Base-by-base conservation (phyloP, 1,140 invertebrate species). In the Papilio xuthus region DNA sequence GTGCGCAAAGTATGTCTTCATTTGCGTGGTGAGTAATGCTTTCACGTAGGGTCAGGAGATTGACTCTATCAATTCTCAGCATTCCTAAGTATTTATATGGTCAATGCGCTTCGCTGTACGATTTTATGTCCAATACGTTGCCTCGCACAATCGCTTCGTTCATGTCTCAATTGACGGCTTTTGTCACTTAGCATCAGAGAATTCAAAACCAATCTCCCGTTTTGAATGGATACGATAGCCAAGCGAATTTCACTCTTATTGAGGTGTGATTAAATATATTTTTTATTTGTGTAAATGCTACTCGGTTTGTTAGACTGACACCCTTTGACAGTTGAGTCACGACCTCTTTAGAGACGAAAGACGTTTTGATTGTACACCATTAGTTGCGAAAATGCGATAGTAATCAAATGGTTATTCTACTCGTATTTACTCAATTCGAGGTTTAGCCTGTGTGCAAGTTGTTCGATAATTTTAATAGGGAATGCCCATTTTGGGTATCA, bases 121-220 rank as follows among this genome's bases (percentile, higher is more conserved):
- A 53, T 44, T 75, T 69, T 67, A 63, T 78, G 56, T 77, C 15
- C 18, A 20, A 76, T 76, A 53, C 74, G 12, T n/a, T 50, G 72
- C 72, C 74, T 81, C 70, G 82, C 82, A 88, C 84, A 87, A 87
- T 86, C 85, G 83, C 84, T 85, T 85, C 86, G 85, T 87, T 89
- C 84, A 87, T 83, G 81, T 87, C 82, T 87, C 85, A 89, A 89
- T 89, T 86, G 86, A 85, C 74, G 26, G 76, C 82, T 81, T 80
- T 86, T 83, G 83, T 85, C 83, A 77, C 79, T 82, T 79, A 79
- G 82, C 86, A 87, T 87, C 84, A 83, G 70, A 63, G 81, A 84
- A 80, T 53, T 72, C 44, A 80, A 80, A 42, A 41, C 56, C 28
- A 28, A 28, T 44, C 44, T 32, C 44, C 47, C 23, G 44, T 50